Base-by-base conservation (phyloP, 2,888 invertebrate genomes). In the Philopedon plagiatum region DNA sequence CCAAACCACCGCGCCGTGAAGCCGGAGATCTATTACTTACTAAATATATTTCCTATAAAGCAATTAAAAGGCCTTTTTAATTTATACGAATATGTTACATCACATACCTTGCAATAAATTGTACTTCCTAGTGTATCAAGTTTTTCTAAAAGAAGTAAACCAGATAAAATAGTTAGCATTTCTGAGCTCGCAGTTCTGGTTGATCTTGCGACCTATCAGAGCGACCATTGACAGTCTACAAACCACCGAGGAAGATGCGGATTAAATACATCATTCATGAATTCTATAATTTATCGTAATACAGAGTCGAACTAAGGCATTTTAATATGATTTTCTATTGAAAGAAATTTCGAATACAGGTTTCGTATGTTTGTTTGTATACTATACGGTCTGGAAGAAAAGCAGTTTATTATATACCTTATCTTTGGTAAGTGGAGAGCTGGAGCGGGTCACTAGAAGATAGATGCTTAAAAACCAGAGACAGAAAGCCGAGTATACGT, bases 171-270 rank as follows among this genome's bases (percentile, higher is more conserved):
- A 26, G 51, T 68, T 68, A 21, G 61, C 68, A 68, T 68, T 68
- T 60, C 68, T 61, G n/a, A 13, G 41, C 51, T 54, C 39, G 68
- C 60, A 68, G 23, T 68, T 68, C 68, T 68, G 61, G 68, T 68
- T 61, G 61, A 51, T 34, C 39, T 61, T 51, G 61, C 68, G 68
- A 68, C 68, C 37, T 68, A 68, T 68, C 68, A 68, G 61, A 68
- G 68, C 60, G 54, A 54, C 54, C 68, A 68, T 68, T 68, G 68
- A 68, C 68, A 68, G 68, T 32, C 58, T 63, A 70, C 70, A 70
- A 70, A 70, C 70, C 70, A 70, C 70, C 70, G 70, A 57, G 51
- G 51, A 70, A 70, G 70, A 70, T 70, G 58, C 64, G 63, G 39
- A 49, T 58, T 49, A 58, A 64, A 70, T 70, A 49, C 70, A 70